phyloP scores from a whole-genome alignment of 2,797 vertebrate species.

The Enteromius fasciolatus region DNA sequence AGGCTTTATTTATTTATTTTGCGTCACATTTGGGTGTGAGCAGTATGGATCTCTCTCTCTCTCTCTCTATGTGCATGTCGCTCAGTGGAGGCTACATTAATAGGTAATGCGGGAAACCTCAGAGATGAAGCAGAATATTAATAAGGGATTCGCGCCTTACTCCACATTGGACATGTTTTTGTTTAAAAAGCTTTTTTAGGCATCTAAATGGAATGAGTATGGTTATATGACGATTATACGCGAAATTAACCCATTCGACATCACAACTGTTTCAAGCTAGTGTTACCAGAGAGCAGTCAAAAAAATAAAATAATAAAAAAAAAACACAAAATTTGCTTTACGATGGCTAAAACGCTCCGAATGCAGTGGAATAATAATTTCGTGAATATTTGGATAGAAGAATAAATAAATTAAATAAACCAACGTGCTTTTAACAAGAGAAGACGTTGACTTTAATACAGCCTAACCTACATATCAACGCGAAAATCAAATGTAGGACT shows the following conservation, averaged over 20 bases:
- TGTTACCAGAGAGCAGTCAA: neutral
- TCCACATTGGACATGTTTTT: constrained; percentile 44
- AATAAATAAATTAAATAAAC: neutral
- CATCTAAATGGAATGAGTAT: neutral
- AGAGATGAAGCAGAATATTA: constrained; percentile 58
- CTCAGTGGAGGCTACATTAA: constrained; percentile 38
- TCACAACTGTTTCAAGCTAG: neutral
- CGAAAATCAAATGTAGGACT: neutral
- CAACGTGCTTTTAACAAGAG: neutral
- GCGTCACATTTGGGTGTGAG: constrained; percentile 51
- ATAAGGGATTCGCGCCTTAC: constrained; percentile 40
- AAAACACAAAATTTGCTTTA: neutral
- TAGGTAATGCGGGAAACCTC: constrained; percentile 53
- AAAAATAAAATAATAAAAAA: neutral
- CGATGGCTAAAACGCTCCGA: neutral
- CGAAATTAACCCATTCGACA: constrained; percentile 25
- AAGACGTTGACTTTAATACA: neutral
- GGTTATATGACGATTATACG: neutral
- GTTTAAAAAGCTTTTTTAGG: neutral
- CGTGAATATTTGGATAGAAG: neutral
- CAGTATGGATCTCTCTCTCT: constrained; percentile 12
- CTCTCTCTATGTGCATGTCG: neutral
- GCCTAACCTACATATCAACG: neutral
- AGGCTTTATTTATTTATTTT: constrained; percentile 44
- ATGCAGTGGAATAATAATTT: neutral